phyloP scores from a whole-genome alignment of 1,140 invertebrate species.

The Stegodyphus dumicola region DNA sequence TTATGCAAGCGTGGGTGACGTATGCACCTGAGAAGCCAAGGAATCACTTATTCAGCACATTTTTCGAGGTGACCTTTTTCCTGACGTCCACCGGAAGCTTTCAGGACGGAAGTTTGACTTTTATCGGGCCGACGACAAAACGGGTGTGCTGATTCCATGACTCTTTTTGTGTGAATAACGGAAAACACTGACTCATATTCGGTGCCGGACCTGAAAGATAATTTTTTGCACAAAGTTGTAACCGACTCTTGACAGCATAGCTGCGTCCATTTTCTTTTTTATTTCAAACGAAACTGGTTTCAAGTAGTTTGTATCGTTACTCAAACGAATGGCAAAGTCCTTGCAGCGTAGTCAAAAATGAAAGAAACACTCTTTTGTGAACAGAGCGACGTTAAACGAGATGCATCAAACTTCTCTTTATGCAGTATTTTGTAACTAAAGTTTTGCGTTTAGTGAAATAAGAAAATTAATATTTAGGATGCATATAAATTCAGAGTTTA shows the following conservation, averaged over 20 bases:
- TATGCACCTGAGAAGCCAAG: constrained; percentile 21
- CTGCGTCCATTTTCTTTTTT: too few relatives aligned
- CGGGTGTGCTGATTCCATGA: constrained; percentile 53
- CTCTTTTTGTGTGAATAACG: constrained; percentile 44
- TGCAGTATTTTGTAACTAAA: too few relatives aligned
- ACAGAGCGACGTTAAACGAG: too few relatives aligned
- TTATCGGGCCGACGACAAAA: constrained; percentile 40
- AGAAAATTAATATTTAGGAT: too few relatives aligned
- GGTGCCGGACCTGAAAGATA: constrained; percentile 51
- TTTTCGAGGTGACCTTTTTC: constrained; percentile 46
- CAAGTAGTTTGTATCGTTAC: too few relatives aligned
- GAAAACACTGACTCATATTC: constrained; percentile 44
- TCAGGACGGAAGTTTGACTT: constrained; percentile 59
- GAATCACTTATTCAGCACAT: constrained; percentile 44
- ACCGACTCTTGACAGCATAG: background rate
- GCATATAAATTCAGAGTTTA: too few relatives aligned
- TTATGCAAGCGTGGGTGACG: constrained; percentile 33
- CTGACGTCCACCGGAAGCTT: constrained; percentile 55
- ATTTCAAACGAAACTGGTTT: too few relatives aligned
- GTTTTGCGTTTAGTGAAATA: too few relatives aligned
- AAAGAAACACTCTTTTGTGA: too few relatives aligned
- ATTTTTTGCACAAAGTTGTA: background rate
- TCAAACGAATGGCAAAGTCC: too few relatives aligned
- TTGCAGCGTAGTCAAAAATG: too few relatives aligned
- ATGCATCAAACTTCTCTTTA: too few relatives aligned